Evolutionary conservation across 2,113 vertebrate species (phyloP), one percentile per base, ranked within the genome.

Genomic region (Eleginops maclovinus): DNA sequence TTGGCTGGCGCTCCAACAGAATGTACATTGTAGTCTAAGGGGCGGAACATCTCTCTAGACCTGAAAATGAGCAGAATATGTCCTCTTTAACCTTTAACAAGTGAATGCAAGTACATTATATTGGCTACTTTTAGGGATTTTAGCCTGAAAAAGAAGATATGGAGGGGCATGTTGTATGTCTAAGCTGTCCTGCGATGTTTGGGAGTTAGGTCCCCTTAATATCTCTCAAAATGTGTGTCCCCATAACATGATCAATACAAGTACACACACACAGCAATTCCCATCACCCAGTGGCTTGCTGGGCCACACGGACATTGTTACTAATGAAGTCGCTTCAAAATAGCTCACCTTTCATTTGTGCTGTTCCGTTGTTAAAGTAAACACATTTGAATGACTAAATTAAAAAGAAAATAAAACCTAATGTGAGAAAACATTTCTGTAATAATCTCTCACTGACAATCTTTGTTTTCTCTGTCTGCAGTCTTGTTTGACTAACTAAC

Each of bases 401-500:
- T n/a, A n/a, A n/a, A n/a, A 9, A 47, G 44, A 59, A 13, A 17
- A 24, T 22, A 14, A 73, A 4, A 53, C 21, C 10, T 28, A 62
- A 67, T 15, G 24, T 41, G 54, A 46, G 56, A 59, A 5, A 26
- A 26, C 40, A 28, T 28, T 69, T 36, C n/a, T 40, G 14, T 1
- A 36, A 5, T 50, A 11, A 44, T 17, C 50, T 15, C 11, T 26
- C 47, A 16, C 19, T 17, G 2, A 8, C 22, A 10, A 1, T 0
- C 61, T 41, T 51, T 17, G 24, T 17, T 16, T 61, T 26, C 47
- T 64, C 43, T 21, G 19, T 1, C 75, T 65, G 65, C 26, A 66
- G 0, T 44, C 72, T 49, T 63, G 71, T 75, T 71, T 62, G 41
- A 68, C 63, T 77, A 82, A 75, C 75, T 72, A 72, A 79, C 69